A percentile compares a stretch with the other conserved stretches of the same genome.
phyloP scores from a whole-genome alignment of 2,888 invertebrate species.

The Ypsolopha sequella region DNA sequence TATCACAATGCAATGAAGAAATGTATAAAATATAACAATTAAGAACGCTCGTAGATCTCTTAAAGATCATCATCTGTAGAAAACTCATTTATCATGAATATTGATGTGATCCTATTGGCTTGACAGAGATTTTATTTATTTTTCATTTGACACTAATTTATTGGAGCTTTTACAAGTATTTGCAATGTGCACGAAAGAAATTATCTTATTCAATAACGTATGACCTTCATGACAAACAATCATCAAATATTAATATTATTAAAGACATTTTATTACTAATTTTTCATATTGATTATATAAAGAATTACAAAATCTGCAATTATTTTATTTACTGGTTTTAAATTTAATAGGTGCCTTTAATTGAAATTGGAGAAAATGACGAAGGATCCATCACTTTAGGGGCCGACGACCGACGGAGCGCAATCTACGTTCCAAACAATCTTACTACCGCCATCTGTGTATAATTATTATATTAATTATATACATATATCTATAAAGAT shows the following conservation, averaged over 20 bases:
- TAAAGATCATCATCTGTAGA: background rate
- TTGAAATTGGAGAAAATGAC: no score
- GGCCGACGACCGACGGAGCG: no score
- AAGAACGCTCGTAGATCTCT: constrained; percentile 3
- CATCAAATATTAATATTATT: constrained; percentile 44
- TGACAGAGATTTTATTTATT: background rate
- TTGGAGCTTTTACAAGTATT: background rate
- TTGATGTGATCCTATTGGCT: background rate
- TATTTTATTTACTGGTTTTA: constrained; percentile 12
- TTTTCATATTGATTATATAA: constrained; percentile 65
- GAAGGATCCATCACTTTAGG: no score
- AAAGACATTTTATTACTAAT: constrained; percentile 60
- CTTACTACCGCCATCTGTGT: no score
- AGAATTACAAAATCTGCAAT: constrained; percentile 36
- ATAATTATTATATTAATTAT: no score
- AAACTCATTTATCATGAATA: no score
- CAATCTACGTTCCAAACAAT: no score
- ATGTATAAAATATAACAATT: background rate
- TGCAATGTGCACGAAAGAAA: background rate
- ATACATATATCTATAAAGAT: no score
- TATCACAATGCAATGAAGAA: constrained; percentile 1
- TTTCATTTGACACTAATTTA: no score
- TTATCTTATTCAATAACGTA: constrained; percentile 31
- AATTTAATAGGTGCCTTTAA: no score
- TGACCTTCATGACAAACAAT: constrained; percentile 37